Evolutionary conservation across 2,113 vertebrate species (phyloP).

Genomic region (Toxostoma redivivum): DNA sequence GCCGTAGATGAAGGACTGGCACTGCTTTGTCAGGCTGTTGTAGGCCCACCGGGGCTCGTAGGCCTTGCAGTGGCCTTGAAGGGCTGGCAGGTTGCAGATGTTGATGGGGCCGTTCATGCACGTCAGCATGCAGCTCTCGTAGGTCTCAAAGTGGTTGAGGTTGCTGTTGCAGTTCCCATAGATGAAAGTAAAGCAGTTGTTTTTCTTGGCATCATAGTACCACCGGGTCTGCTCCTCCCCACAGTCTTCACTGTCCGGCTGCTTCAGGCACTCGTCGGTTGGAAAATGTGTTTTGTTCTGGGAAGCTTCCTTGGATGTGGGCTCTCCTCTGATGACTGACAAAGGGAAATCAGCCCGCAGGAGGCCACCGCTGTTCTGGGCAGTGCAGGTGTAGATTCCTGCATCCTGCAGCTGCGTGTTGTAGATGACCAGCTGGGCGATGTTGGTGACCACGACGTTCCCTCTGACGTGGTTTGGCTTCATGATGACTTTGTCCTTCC

Average conservation of each 20-base stretch:
- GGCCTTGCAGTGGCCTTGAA: slow-evolving; percentile 92
- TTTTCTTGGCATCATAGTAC: slow-evolving; percentile 88
- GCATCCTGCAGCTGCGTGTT: slow-evolving; percentile 85
- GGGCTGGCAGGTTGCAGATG: slow-evolving; percentile 82
- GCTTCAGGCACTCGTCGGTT: slow-evolving; percentile 81
- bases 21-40: slow-evolving; percentile 80
- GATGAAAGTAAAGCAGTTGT: slow-evolving; percentile 90
- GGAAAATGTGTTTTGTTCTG: slow-evolving; percentile 80
- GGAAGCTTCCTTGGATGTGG: slow-evolving; percentile 46
- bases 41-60: slow-evolving; percentile 94
- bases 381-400: slow-evolving; percentile 89
- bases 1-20: slow-evolving; percentile 92
- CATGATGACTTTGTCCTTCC: slow-evolving; percentile 82
- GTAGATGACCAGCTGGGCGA: slow-evolving; percentile 93
- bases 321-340: slow-evolving; percentile 77
- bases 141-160: slow-evolving; percentile 84
- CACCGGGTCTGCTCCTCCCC: slow-evolving; percentile 87
- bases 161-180: slow-evolving; percentile 83
- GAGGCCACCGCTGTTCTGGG: slow-evolving; percentile 81
- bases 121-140: slow-evolving; percentile 85
- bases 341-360: slow-evolving; percentile 82
- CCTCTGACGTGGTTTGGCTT: slow-evolving; percentile 88
- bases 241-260: slow-evolving; percentile 81
- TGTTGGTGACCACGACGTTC: slow-evolving; percentile 93
- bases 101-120: slow-evolving; percentile 85